These are phyloP conservation scores for Spea hammondii DNA, from an alignment of 2,797 vertebrate species.

Conservation along the genomic window DNA sequence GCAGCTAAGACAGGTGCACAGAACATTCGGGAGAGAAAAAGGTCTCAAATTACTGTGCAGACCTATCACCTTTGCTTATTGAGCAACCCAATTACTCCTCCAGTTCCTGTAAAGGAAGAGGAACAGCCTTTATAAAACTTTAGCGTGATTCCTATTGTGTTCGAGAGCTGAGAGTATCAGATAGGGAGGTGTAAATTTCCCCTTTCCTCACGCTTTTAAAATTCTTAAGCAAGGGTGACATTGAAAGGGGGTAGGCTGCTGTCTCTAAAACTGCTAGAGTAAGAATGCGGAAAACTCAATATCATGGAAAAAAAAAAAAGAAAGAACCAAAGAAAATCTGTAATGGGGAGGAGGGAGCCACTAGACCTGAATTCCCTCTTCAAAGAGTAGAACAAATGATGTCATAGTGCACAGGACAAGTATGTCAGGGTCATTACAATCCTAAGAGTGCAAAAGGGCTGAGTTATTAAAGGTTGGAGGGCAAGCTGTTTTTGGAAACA, in stretches of 20 bases:
- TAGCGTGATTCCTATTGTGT: neutral
- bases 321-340: neutral
- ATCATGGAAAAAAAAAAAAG: conserved; percentile 52
- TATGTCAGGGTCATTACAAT: conserved; percentile 7
- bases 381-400: neutral
- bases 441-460: neutral
- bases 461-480: conserved; percentile 35
- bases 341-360: neutral
- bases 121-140: neutral
- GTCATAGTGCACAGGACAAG: neutral
- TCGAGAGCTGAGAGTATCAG: neutral
- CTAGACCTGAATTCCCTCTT: neutral
- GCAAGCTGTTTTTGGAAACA: neutral
- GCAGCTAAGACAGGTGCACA: neutral
- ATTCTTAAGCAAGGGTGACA: neutral
- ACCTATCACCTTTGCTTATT: neutral
- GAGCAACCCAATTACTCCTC: neutral
- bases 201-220: neutral
- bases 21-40: neutral
- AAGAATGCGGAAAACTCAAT: conserved; percentile 72
- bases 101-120: neutral
- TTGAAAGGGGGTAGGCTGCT: no score
- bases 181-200: neutral
- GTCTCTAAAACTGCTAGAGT: conserved; percentile 33
- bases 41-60: neutral